Conservation (phyloP, 2,888 invertebrate species). For the Fragum sueziense region DNA sequence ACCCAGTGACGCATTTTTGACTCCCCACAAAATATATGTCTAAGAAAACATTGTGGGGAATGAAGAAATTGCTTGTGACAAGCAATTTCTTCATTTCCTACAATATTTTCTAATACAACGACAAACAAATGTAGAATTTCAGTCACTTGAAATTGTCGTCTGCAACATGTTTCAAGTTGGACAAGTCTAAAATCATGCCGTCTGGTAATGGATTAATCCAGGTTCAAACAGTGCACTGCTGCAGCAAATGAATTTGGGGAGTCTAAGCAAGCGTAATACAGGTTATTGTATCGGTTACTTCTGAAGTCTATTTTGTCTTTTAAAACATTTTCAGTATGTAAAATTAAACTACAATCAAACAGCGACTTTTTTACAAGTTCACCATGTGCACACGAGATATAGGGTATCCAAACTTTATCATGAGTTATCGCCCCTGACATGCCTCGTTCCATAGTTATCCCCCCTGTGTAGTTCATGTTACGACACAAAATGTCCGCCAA, state of each 20-base stretch:
- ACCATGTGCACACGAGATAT: conserved; percentile 37
- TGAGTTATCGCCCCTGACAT: conserved; percentile 30
- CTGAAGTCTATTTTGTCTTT: conserved; percentile 28
- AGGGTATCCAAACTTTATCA: conserved; percentile 50
- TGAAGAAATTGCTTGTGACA: too few relatives aligned
- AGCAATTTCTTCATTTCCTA: too few relatives aligned
- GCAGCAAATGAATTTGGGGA: conserved; percentile 46
- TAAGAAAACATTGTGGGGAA: too few relatives aligned
- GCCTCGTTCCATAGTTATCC: conserved; percentile 35
- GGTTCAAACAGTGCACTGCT: conserved; percentile 51
- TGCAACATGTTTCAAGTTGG: too few relatives aligned
- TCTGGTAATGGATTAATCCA: too few relatives aligned
- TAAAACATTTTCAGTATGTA: conserved; percentile 50
- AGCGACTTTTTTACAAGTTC: conserved; percentile 25
- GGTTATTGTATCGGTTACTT: conserved; percentile 46
- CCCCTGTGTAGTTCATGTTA: conserved; percentile 56
- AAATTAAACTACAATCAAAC: conserved; percentile 48
- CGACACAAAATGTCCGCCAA: conserved; percentile 53
- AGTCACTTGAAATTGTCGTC: too few relatives aligned
- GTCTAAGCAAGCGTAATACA: conserved; percentile 48
- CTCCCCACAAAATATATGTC: too few relatives aligned
- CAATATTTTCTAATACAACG: too few relatives aligned
- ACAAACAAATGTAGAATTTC: too few relatives aligned
- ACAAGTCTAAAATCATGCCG: too few relatives aligned
- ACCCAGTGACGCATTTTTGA: too few relatives aligned